These are phyloP conservation scores for Gerris buenoi DNA, from an alignment of 1,140 invertebrate species.

Conservation along the genomic window DNA sequence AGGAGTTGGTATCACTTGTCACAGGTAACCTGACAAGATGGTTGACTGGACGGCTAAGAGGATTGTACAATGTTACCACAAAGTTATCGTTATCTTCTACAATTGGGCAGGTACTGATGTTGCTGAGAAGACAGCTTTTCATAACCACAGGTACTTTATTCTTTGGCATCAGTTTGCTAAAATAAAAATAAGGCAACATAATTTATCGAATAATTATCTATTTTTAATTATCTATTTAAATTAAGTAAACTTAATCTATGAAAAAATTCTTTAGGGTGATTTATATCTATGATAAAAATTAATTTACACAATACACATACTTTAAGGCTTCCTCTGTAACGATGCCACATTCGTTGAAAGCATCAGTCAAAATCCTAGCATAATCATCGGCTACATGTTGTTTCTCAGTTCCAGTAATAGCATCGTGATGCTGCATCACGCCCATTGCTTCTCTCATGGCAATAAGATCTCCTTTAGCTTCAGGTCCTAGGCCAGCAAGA, in stretches of 20 bases:
- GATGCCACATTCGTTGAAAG: slow-evolving; percentile 38
- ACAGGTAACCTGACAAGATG: slow-evolving; percentile 58
- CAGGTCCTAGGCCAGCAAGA: slow-evolving; percentile 23
- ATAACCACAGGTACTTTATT: slow-evolving; percentile 24
- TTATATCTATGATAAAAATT: no score
- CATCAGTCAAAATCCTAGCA: slow-evolving; percentile 43
- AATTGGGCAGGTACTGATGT: slow-evolving; percentile 44
- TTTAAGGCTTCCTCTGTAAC: slow-evolving; percentile 32
- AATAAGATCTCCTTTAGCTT: slow-evolving; percentile 29
- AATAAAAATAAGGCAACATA: slow-evolving; percentile 6
- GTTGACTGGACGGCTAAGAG: slow-evolving; percentile 45
- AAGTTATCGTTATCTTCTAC: slow-evolving; percentile 47
- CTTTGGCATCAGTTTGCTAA: slow-evolving; percentile 23
- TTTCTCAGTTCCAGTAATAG: slow-evolving; percentile 57
- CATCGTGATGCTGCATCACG: slow-evolving; percentile 56
- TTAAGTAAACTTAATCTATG: no score
- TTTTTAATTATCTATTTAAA: no score
- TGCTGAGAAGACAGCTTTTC: slow-evolving; percentile 46
- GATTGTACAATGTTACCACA: slow-evolving; percentile 65
- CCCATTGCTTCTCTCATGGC: slow-evolving; percentile 36
- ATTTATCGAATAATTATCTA: no score
- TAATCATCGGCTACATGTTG: slow-evolving; percentile 83
- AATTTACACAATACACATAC: no score
- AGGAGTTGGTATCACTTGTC: slow-evolving; percentile 31
- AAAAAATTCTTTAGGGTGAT: no score